Percentiles rank a stretch among this genome's conserved stretches.
phyloP scores from a whole-genome alignment of 2,888 invertebrate genomes.

The Pollenia labialis region DNA sequence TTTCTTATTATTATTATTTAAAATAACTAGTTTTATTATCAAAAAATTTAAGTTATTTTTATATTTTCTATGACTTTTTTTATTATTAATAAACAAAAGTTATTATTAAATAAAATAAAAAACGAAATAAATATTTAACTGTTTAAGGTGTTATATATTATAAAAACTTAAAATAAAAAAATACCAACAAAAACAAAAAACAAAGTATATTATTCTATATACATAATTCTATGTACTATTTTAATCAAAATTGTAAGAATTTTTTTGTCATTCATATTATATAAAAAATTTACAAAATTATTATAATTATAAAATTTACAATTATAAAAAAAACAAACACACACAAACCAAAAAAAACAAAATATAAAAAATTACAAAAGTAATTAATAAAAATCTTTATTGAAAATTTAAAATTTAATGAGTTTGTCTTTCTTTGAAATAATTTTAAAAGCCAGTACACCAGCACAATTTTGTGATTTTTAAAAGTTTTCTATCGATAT shows the following conservation, averaged over 20 bases:
- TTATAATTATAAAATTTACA: constrained; percentile 83
- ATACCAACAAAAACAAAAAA: constrained; percentile 74
- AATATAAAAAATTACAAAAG: constrained; percentile 75
- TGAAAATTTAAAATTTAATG: constrained; percentile 73
- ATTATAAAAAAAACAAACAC: constrained; percentile 70
- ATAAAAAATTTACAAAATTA: constrained; percentile 83
- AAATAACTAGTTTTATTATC: constrained; percentile 45
- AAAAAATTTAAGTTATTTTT: constrained; percentile 68
- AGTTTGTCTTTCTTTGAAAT: constrained; percentile 35
- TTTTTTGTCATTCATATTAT: constrained; percentile 75
- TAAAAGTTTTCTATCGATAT: no score
- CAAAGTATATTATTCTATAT: constrained; percentile 78
- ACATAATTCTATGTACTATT: constrained; percentile 81
- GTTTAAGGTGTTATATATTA: constrained; percentile 78
- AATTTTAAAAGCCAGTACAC: no score
- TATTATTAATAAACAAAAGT: constrained; percentile 57
- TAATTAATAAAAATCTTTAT: constrained; percentile 79
- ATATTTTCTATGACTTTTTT: constrained; percentile 40
- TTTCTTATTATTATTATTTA: constrained; percentile 73
- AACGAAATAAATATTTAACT: constrained; percentile 70
- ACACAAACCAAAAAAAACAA: constrained; percentile 74
- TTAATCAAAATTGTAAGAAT: constrained; percentile 80
- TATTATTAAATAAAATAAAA: constrained; percentile 49
- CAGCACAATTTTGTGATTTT: no score
- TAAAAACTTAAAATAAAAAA: constrained; percentile 75